Evolutionary conservation across 2,888 invertebrate genomes (phyloP).

Genomic region (Rotaria magnacalcarata): DNA sequence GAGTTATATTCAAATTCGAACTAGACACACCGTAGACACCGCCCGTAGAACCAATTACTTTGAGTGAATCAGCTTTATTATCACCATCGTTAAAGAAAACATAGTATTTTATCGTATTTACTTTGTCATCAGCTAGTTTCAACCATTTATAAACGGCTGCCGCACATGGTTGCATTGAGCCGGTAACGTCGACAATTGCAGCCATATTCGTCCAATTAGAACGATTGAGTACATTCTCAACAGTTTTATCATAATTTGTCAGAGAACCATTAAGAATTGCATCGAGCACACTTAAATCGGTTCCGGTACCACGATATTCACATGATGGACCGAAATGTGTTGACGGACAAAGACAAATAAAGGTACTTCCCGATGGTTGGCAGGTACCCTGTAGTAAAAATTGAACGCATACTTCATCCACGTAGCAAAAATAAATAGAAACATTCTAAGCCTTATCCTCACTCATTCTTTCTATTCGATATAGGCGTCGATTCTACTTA

Average conservation of each 20-base stretch:
- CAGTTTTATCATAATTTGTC: neutral
- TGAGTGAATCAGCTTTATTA: neutral
- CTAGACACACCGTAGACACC: neutral
- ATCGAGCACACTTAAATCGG: neutral
- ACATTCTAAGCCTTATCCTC: neutral
- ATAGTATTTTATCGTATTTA: neutral
- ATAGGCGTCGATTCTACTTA: too few relatives aligned
- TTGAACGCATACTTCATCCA: too few relatives aligned
- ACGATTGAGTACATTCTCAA: neutral
- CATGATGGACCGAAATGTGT: neutral
- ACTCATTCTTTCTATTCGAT: too few relatives aligned
- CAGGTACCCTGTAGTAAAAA: neutral
- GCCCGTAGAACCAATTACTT: neutral
- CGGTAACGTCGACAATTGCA: neutral
- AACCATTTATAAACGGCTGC: neutral
- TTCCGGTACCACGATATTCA: neutral
- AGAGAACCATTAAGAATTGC: neutral
- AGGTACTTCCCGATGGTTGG: neutral
- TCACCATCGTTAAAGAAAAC: conserved; percentile 19
- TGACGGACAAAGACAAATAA: neutral
- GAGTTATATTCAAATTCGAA: neutral
- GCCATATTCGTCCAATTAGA: neutral
- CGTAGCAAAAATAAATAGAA: neutral
- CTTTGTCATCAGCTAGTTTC: neutral
- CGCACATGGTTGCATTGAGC: neutral